phyloP scores from a whole-genome alignment of 2,888 invertebrate genomes.

The Drosophila birchii region DNA sequence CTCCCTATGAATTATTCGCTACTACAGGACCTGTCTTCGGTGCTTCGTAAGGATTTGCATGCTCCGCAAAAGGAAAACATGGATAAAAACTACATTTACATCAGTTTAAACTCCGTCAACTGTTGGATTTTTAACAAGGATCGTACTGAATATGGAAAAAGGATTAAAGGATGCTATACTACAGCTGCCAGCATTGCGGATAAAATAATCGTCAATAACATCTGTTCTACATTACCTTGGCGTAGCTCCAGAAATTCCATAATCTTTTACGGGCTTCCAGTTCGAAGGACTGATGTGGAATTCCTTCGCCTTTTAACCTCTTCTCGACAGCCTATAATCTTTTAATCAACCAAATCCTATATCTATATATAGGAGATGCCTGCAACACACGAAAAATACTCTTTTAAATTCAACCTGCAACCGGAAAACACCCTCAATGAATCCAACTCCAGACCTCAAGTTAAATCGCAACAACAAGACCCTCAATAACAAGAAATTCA shows the following conservation, averaged over 20 bases:
- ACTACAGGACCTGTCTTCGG: neutral
- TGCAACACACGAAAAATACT: constrained; percentile 1
- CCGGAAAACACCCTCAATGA: constrained; percentile 5
- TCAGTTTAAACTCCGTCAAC: neutral
- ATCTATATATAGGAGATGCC: neutral
- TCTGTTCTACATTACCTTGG: neutral
- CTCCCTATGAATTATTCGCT: constrained; percentile 3
- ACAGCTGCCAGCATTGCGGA: neutral
- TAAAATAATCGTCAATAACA: neutral
- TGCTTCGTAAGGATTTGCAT: neutral
- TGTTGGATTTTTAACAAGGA: neutral
- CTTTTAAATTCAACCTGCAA: constrained; percentile 1
- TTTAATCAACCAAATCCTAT: constrained; percentile 4
- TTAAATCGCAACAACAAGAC: constrained; percentile 5
- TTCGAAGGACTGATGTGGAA: neutral
- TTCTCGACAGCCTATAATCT: constrained; percentile 5
- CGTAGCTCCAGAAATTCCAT: neutral
- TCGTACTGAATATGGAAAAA: neutral
- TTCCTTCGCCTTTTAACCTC: neutral
- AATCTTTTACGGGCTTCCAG: neutral
- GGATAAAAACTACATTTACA: constrained; percentile 3
- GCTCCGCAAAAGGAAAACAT: neutral
- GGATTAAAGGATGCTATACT: neutral
- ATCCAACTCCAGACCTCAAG: neutral
- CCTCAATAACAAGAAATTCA: constrained; percentile 14